Percentiles rank a stretch among this genome's conserved stretches.
Evolutionary conservation across 2,113 vertebrate species (phyloP).

Genomic region (Podilymbus podiceps): DNA sequence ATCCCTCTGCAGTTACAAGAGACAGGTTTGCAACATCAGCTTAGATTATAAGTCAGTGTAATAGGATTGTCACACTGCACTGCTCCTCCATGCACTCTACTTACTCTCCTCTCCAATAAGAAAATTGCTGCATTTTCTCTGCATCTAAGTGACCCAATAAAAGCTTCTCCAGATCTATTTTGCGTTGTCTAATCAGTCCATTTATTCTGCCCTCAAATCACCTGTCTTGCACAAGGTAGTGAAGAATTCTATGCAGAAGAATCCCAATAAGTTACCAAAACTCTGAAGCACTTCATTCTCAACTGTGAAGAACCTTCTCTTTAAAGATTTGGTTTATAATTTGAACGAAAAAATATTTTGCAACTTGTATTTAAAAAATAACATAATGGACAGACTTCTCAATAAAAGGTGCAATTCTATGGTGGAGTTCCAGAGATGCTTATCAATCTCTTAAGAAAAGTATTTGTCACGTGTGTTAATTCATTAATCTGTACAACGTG

Average conservation of each 20-base stretch:
- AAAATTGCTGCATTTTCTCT: not conserved
- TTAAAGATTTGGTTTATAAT: not conserved
- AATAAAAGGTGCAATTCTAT: not conserved
- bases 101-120: not conserved
- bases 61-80: constrained; percentile 22
- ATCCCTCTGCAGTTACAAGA: not conserved
- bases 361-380: not conserved
- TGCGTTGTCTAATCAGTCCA: not conserved
- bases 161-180: not conserved
- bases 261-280: not conserved
- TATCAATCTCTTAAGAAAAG: not conserved
- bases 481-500: not conserved
- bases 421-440: not conserved
- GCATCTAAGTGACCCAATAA: not conserved
- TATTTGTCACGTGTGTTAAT: not conserved
- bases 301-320: not conserved
- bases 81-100: not conserved
- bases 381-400: not conserved
- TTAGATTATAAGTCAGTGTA: not conserved
- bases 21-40: constrained; percentile 37
- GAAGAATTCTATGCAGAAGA: not conserved
- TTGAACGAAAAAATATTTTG: not conserved
- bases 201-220: not conserved
- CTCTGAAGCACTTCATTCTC: not conserved
- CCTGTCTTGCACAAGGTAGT: not conserved